A percentile compares a stretch with the other conserved stretches of the same genome.
These are phyloP conservation scores for Trogon surrucura DNA, from an alignment of 2,113 vertebrate species.

Conservation along the genomic window DNA sequence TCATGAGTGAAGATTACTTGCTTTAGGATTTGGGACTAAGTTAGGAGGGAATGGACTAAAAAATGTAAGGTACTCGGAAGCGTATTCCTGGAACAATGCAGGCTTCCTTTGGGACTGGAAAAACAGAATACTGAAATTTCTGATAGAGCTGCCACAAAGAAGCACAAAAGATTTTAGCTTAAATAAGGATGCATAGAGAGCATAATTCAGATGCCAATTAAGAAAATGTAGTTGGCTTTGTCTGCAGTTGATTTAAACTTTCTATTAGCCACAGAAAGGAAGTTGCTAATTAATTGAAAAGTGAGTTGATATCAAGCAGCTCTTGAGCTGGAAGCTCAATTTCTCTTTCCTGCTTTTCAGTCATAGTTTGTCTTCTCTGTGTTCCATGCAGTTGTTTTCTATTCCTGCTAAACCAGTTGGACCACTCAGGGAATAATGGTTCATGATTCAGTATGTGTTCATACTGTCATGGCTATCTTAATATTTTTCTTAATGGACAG, in stretches of 20 bases:
- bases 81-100: not conserved
- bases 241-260: not conserved
- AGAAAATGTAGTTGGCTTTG: not conserved
- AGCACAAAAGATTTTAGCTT: not conserved
- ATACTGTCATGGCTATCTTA: not conserved
- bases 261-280: not conserved
- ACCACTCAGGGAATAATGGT: not conserved
- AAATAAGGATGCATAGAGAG: not conserved
- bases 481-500: not conserved
- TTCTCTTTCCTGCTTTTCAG: not conserved
- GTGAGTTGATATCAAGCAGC: not conserved
- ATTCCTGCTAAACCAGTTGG: not conserved
- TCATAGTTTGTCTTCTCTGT: not conserved
- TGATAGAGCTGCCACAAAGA: not conserved
- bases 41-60: not conserved
- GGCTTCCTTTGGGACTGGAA: not conserved
- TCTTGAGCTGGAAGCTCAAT: not conserved
- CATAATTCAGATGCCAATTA: not conserved
- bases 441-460: not conserved
- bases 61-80: not conserved
- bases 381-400: not conserved
- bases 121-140: not conserved
- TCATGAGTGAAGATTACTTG: not conserved
- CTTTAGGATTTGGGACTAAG: not conserved
- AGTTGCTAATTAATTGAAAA: not conserved